phyloP scores from a whole-genome alignment of 2,888 invertebrate genomes.

The Idaea aversata region DNA sequence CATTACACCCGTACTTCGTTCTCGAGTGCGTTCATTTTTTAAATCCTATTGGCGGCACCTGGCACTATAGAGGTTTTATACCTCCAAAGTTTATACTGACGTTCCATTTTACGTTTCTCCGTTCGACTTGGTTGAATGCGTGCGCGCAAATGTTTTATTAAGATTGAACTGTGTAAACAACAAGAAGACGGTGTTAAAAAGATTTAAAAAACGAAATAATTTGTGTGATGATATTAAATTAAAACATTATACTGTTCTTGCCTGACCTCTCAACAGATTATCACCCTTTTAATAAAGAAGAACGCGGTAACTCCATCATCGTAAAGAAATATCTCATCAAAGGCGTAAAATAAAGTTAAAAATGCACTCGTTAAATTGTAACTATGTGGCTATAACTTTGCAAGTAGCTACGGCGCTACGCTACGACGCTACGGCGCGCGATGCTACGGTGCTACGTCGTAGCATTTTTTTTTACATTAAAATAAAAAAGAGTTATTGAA shows the following conservation, averaged over 20 bases:
- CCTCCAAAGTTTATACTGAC: neutral
- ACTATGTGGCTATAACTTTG: neutral
- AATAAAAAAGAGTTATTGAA: too few relatives aligned
- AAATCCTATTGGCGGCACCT: conserved; percentile 71
- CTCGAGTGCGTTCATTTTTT: conserved; percentile 54
- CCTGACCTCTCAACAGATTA: neutral
- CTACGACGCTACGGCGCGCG: neutral
- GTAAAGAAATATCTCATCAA: neutral
- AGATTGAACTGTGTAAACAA: neutral
- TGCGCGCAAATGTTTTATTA: neutral
- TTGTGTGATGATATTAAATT: too few relatives aligned
- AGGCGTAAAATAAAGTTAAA: neutral
- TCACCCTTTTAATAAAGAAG: neutral
- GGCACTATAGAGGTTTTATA: conserved; percentile 27
- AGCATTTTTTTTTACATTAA: neutral
- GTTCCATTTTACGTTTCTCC: neutral
- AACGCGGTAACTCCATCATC: neutral
- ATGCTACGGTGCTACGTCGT: neutral
- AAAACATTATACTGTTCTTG: neutral
- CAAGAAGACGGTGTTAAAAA: neutral
- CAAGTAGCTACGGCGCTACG: neutral
- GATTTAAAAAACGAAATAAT: too few relatives aligned
- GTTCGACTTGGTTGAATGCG: neutral
- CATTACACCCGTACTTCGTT: conserved; percentile 48
- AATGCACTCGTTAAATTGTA: neutral